These are phyloP conservation scores for Pheosia tremula DNA, from an alignment of 2,888 invertebrate species.

Conservation along the genomic window DNA sequence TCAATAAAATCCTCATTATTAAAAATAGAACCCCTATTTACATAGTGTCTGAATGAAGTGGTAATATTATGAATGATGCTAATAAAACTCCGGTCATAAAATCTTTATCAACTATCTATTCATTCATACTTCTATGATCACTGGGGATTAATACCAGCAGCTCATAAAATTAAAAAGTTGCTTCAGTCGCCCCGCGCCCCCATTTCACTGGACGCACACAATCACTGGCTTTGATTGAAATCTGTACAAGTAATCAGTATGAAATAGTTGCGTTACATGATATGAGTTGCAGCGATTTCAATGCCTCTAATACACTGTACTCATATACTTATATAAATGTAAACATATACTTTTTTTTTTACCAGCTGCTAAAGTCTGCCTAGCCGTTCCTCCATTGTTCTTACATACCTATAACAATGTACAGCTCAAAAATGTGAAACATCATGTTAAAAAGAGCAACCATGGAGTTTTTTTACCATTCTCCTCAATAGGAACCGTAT, in stretches of 20 bases:
- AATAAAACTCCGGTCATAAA: not conserved
- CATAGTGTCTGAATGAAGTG: too few species aligned
- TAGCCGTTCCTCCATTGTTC: too few species aligned
- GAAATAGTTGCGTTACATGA: constrained; percentile 15
- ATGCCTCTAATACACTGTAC: not conserved
- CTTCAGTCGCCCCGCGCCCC: constrained; percentile 28
- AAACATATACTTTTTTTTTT: too few species aligned
- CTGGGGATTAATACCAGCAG: constrained; percentile 16
- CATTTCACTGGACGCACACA: constrained; percentile 33
- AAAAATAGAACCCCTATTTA: too few species aligned
- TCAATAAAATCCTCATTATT: too few species aligned
- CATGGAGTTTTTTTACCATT: too few species aligned
- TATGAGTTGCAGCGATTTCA: not conserved
- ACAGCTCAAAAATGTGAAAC: too few species aligned
- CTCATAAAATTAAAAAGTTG: constrained; percentile 36
- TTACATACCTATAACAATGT: too few species aligned
- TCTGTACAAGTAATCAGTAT: constrained; percentile 63
- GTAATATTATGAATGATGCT: not conserved
- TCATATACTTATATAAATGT: too few species aligned
- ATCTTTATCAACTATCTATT: not conserved
- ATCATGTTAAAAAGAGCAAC: too few species aligned
- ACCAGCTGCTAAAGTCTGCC: too few species aligned
- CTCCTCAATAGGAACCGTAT: too few species aligned
- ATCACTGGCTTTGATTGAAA: constrained; percentile 55
- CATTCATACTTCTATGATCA: not conserved